phyloP scores from a whole-genome alignment of 2,888 invertebrate genomes.

The Euzetes globulus region DNA sequence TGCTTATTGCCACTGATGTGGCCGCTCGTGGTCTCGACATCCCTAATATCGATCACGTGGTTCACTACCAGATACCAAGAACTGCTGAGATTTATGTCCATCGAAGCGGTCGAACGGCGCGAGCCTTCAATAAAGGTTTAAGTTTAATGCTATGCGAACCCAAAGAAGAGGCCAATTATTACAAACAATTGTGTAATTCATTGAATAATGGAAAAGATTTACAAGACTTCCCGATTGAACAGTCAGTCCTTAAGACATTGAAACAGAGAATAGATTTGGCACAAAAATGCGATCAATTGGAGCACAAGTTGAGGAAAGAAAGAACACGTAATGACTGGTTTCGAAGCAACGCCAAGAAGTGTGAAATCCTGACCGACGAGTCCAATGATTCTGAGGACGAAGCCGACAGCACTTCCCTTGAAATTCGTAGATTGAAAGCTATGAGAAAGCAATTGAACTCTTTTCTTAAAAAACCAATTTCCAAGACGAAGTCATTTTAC shows the following conservation, averaged over 20 bases:
- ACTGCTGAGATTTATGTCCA: conserved; percentile 95
- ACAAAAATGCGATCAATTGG: conserved; percentile 65
- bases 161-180: conserved; percentile 67
- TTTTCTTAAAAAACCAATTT: conserved; percentile 34
- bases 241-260: conserved; percentile 56
- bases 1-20: conserved; percentile 88
- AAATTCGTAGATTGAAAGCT: conserved; percentile 31
- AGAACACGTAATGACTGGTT: conserved; percentile 73
- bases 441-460: conserved; percentile 36
- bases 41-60: conserved; percentile 81
- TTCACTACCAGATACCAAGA: conserved; percentile 92
- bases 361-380: conserved; percentile 73
- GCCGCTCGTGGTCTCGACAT: conserved; percentile 96
- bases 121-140: conserved; percentile 78
- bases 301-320: conserved; percentile 59
- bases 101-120: conserved; percentile 89
- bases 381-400: conserved; percentile 18
- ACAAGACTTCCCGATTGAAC: conserved; percentile 69
- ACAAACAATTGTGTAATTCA: conserved; percentile 67
- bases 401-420: background rate
- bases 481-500: background rate
- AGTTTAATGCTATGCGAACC: conserved; percentile 87
- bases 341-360: conserved; percentile 72
- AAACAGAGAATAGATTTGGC: conserved; percentile 68
- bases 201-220: conserved; percentile 76